Base-by-base conservation (phyloP, 2,888 invertebrate species). In the Luperina nickerlii region DNA sequence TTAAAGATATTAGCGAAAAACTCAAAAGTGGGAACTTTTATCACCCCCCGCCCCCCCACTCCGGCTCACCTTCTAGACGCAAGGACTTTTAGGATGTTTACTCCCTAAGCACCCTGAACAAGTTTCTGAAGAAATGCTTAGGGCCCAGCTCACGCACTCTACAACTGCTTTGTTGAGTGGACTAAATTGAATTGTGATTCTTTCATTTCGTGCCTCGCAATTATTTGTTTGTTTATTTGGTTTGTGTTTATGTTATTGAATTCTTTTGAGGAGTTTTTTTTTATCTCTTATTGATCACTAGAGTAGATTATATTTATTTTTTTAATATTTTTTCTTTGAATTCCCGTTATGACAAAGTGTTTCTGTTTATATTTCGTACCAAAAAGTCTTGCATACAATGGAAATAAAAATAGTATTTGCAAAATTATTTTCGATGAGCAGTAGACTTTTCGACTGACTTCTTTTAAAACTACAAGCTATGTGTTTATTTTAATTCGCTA, bases 151-250 rank as follows among this genome's bases (percentile, higher is more conserved):
- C 32, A 32, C 38, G 38, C 38, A 38, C 38, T 38, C 38, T 38
- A 38, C 38, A 38, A 2, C 38, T 38, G 3, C 38, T 38, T 38
- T 38, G 38, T 38, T 38, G 3, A 38, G 38, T 38, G 38, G 38
- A 32, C 32, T 32, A 32, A 32, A 32, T 78, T 78, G 71, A 71
- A 74, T 86, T 84, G 24, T 65, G 27, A 67, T 83, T 72, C 45
- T 86, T 85, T 1, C 38, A 68, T 65, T 48, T n/a, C 32, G 13
- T 32, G 60, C 6, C 32, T 32, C 24, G 18, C 48, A 38, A 71
- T 57, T 68, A 45, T 54, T 63, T 72, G n/a, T 68, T 27, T 2
- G 15, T 82, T 13, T 63, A 32, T 27, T 82, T 70, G 1, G 71
- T 70, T 82, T 86, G 18, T 66, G 7, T 70, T 73, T n/a, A 27